Percentiles rank a stretch among this genome's conserved stretches.
These are phyloP conservation scores for Drosophila anomelani DNA, from an alignment of 2,888 invertebrate species.

Conservation along the genomic window DNA sequence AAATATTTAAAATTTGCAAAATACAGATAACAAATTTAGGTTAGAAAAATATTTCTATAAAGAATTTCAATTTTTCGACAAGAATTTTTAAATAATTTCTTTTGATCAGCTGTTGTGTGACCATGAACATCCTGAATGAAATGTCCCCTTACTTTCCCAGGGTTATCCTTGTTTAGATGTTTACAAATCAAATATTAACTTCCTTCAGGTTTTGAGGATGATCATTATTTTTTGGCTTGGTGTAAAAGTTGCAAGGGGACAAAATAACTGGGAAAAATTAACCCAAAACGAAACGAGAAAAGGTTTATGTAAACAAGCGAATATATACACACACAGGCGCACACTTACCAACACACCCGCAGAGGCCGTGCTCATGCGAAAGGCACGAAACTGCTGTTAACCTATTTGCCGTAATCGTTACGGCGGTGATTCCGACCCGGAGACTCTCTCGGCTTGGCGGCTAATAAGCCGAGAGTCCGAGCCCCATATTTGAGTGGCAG, in stretches of 20 bases:
- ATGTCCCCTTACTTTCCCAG: background rate
- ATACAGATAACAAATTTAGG: too few relatives aligned
- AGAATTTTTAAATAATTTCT: background rate
- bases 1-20: too few relatives aligned
- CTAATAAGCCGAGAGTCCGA: conserved; percentile 51
- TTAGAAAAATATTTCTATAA: too few relatives aligned
- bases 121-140: background rate
- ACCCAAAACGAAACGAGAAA: conserved; percentile 55
- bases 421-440: conserved; percentile 51
- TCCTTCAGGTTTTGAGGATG: background rate
- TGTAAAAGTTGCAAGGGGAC: conserved; percentile 30
- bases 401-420: conserved; percentile 77
- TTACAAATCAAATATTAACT: conserved; percentile 1
- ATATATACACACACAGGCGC: conserved; percentile 34
- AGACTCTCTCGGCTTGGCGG: conserved; percentile 40
- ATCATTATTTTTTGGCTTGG: conserved; percentile 15
- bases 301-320: conserved; percentile 74
- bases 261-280: conserved; percentile 42
- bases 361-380: conserved; percentile 60
- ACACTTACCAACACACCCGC: conserved; percentile 16
- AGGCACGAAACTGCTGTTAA: conserved; percentile 78
- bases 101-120: background rate
- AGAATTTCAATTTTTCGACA: background rate
- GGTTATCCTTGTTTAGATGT: too few relatives aligned
- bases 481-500: conserved; percentile 23